phyloP scores from a whole-genome alignment of 2,888 invertebrate genomes.

The Orthonevra nobilis region DNA sequence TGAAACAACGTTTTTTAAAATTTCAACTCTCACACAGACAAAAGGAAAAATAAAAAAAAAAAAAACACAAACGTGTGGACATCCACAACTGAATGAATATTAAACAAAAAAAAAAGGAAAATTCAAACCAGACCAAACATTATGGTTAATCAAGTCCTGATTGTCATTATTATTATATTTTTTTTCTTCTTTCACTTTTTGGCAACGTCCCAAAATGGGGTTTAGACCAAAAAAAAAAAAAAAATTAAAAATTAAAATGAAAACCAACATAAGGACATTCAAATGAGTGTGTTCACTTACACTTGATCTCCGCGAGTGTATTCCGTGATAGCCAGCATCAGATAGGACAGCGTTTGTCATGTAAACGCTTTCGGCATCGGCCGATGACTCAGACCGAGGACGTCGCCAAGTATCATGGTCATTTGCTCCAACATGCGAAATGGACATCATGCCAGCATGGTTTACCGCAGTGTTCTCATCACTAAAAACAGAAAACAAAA shows the following conservation, averaged over 20 bases:
- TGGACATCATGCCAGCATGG: slow-evolving; percentile 79
- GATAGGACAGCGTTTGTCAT: slow-evolving; percentile 79
- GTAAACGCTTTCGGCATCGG: slow-evolving; percentile 88
- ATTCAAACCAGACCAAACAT: not conserved
- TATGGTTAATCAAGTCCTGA: slow-evolving; percentile 42
- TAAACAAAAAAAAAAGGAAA: not conserved
- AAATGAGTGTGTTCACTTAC: no score
- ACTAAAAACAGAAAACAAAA: slow-evolving; percentile 82
- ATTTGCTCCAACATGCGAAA: slow-evolving; percentile 79
- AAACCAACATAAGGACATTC: no score
- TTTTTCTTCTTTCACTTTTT: no score
- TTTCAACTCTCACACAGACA: no score
- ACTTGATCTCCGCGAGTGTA: slow-evolving; percentile 80
- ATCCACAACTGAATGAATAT: no score
- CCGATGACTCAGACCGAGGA: slow-evolving; percentile 89
- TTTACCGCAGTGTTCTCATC: slow-evolving; percentile 88
- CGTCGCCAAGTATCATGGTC: slow-evolving; percentile 87
- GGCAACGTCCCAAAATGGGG: slow-evolving; percentile 46
- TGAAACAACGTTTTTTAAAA: no score
- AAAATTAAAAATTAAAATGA: not conserved
- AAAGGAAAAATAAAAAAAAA: no score
- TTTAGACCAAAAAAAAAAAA: slow-evolving; percentile 9
- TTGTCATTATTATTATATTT: slow-evolving; percentile 58
- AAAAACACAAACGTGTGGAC: not conserved
- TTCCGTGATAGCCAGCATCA: slow-evolving; percentile 78